phyloP scores from a whole-genome alignment of 2,797 vertebrate genomes.

The Artibeus lituratus region DNA sequence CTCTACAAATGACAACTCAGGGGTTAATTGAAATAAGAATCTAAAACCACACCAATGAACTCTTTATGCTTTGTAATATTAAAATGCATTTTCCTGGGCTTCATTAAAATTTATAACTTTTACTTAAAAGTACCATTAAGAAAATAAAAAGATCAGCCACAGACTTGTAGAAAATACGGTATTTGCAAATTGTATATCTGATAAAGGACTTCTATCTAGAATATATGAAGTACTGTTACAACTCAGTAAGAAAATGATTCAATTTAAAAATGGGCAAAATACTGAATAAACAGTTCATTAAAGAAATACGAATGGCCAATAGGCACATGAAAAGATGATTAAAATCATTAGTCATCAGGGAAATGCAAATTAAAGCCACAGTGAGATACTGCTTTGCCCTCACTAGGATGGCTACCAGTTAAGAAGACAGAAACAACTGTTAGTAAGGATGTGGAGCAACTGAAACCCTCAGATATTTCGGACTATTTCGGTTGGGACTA shows the following conservation, averaged over 20 bases:
- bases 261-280: neutral
- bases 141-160: neutral
- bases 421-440: neutral
- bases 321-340: neutral
- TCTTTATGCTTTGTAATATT: neutral
- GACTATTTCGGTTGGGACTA: neutral
- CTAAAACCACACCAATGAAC: neutral
- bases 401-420: neutral
- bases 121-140: slow-evolving; percentile 2
- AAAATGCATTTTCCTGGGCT: neutral
- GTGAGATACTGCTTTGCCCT: neutral
- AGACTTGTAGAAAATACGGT: neutral
- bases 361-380: neutral
- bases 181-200: neutral
- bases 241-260: neutral
- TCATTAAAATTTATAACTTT: slow-evolving; percentile 20
- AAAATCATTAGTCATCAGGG: neutral
- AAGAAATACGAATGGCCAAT: neutral
- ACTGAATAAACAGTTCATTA: neutral
- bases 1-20: neutral
- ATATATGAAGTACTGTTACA: neutral
- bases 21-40: neutral
- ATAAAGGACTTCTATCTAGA: neutral
- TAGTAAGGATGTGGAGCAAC: neutral
- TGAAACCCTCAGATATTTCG: neutral